phyloP scores from a whole-genome alignment of 2,888 invertebrate species.

The Norana najaformis region DNA sequence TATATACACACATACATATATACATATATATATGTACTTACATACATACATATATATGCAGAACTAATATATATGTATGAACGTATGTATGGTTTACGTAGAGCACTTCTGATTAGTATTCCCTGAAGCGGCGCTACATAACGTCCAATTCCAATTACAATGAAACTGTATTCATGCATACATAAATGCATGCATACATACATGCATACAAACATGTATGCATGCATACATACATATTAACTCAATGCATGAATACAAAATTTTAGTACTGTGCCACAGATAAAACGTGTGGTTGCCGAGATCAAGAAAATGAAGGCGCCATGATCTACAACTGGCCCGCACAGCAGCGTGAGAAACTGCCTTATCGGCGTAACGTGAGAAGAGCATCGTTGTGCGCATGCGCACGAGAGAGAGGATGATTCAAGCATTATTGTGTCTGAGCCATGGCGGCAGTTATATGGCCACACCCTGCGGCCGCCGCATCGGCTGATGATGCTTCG shows the following conservation, averaged over 20 bases:
- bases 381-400: too few relatives aligned
- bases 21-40: not conserved
- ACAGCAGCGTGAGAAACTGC: not conserved
- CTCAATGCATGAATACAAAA: too few relatives aligned
- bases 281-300: too few relatives aligned
- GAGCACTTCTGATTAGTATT: too few relatives aligned
- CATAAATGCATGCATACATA: not conserved
- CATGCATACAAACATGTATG: not conserved
- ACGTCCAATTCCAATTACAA: too few relatives aligned
- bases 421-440: not conserved
- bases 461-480: not conserved
- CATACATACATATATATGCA: not conserved
- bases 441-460: not conserved
- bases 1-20: not conserved
- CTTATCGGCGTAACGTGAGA: too few relatives aligned
- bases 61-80: not conserved
- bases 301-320: too few relatives aligned
- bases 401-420: not conserved
- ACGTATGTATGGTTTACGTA: not conserved
- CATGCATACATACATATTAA: not conserved
- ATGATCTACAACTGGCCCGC: not conserved
- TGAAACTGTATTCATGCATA: too few relatives aligned
- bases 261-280: too few relatives aligned
- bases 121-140: too few relatives aligned
- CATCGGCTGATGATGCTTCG: not conserved